Evolutionary conservation across 2,113 vertebrate species (phyloP).

Genomic region (Hydrolagus affinis): DNA sequence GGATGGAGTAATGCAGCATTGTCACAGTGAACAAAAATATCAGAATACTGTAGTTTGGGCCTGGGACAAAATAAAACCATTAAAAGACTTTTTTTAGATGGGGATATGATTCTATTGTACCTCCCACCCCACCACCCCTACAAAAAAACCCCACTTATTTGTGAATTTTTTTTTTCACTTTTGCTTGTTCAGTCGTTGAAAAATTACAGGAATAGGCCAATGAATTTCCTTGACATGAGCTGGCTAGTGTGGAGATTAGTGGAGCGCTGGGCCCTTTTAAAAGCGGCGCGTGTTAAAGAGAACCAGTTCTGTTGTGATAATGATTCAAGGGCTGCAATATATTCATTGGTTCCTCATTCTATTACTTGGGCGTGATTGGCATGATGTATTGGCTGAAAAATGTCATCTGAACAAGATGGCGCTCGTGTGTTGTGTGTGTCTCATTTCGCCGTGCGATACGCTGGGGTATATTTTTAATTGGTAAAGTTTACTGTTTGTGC

Average conservation of each 20-base stretch:
- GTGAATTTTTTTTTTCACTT: not conserved
- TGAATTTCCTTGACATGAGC: not conserved
- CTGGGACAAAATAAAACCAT: not conserved
- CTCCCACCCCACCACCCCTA: too few species aligned
- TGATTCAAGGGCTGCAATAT: not conserved
- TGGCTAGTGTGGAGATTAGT: not conserved
- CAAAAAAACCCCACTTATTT: too few species aligned
- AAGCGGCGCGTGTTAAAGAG: not conserved
- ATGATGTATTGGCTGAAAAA: not conserved
- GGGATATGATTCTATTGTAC: too few species aligned
- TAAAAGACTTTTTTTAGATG: not conserved
- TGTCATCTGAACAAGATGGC: not conserved
- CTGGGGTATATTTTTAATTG: not conserved
- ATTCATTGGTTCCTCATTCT: not conserved
- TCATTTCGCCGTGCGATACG: not conserved
- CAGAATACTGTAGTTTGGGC: not conserved
- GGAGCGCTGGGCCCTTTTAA: not conserved
- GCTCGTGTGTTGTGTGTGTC: too few species aligned
- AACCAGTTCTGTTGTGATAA: not conserved
- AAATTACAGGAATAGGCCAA: not conserved
- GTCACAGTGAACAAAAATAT: not conserved
- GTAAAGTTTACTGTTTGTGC: not conserved
- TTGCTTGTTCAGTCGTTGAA: not conserved
- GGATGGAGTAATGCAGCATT: not conserved
- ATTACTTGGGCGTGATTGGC: not conserved